These are phyloP conservation scores for Phenganax subtilis DNA, from an alignment of 92 coral and sea anemone species.

Conservation along the genomic window DNA sequence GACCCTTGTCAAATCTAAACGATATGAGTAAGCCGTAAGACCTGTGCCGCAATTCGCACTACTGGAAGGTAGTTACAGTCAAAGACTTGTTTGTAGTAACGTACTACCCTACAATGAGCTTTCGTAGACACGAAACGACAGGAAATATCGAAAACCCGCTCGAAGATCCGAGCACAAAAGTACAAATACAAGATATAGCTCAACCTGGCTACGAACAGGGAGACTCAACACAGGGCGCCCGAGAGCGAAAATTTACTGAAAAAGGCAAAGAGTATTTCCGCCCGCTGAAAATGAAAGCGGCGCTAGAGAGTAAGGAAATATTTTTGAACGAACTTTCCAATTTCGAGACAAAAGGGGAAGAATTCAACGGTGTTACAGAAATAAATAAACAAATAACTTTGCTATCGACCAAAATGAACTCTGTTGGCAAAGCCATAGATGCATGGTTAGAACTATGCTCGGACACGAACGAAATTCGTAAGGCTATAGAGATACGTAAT, in stretches of 20 bases:
- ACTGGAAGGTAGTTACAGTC: conserved; percentile 44
- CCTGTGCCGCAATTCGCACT: conserved; percentile 17
- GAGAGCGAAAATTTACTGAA: conserved; percentile 29
- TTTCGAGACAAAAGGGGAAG: neutral
- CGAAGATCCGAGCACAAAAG: neutral
- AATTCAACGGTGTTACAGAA: neutral
- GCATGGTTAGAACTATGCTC: conserved; percentile 13
- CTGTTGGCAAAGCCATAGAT: neutral
- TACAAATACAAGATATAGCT: neutral
- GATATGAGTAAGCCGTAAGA: conserved; percentile 16
- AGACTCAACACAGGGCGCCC: neutral
- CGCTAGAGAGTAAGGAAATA: neutral
- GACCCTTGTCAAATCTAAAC: neutral
- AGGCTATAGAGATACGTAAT: neutral
- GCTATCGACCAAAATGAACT: neutral
- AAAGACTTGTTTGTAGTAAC: conserved; percentile 31
- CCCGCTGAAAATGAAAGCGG: conserved; percentile 11
- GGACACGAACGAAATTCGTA: neutral
- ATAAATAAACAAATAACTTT: neutral
- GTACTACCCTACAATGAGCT: neutral
- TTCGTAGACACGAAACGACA: neutral
- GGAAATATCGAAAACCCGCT: neutral
- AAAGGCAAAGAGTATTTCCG: conserved; percentile 32
- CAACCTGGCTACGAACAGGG: neutral
- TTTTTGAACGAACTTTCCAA: neutral